A percentile compares a stretch with the other conserved stretches of the same genome.
Conservation (phyloP, 1,140 invertebrate species). For the Harpegnathos saltator region DNA sequence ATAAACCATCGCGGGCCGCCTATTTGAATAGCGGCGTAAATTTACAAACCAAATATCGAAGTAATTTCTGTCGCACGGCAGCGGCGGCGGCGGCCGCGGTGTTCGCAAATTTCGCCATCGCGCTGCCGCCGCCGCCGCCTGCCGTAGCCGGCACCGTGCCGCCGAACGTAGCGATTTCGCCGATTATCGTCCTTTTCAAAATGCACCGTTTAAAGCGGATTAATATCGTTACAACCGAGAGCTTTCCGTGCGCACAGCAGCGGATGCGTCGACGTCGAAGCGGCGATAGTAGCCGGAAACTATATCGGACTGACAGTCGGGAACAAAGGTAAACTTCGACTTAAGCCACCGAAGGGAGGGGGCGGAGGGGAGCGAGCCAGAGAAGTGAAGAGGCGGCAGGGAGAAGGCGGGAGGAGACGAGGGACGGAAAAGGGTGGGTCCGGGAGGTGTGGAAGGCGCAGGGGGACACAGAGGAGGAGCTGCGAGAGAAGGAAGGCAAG, state of each 20-base stretch:
- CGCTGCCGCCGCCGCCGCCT: no score
- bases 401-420: no score
- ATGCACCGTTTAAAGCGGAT: slow-evolving; percentile 55
- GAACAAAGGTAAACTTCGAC: slow-evolving; percentile 83
- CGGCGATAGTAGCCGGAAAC: slow-evolving; percentile 61
- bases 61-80: slow-evolving; percentile 51
- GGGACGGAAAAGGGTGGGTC: background rate
- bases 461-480: background rate
- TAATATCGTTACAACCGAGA: slow-evolving; percentile 53
- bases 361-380: no score
- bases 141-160: background rate
- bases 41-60: slow-evolving; percentile 59
- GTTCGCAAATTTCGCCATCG: slow-evolving; percentile 23
- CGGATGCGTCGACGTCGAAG: slow-evolving; percentile 55
- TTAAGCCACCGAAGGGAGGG: slow-evolving; percentile 66
- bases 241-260: slow-evolving; percentile 29
- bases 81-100: background rate
- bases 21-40: slow-evolving; percentile 58
- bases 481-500: slow-evolving; percentile 59
- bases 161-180: slow-evolving; percentile 34
- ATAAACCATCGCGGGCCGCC: slow-evolving; percentile 37
- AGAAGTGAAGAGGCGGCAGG: slow-evolving; percentile 52
- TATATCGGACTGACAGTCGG: slow-evolving; percentile 76
- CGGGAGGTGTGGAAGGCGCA: slow-evolving; percentile 57
- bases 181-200: slow-evolving; percentile 58